Evolutionary conservation across 1,140 invertebrate species (phyloP).

Genomic region (Trachymyrmex cornetzi): DNA sequence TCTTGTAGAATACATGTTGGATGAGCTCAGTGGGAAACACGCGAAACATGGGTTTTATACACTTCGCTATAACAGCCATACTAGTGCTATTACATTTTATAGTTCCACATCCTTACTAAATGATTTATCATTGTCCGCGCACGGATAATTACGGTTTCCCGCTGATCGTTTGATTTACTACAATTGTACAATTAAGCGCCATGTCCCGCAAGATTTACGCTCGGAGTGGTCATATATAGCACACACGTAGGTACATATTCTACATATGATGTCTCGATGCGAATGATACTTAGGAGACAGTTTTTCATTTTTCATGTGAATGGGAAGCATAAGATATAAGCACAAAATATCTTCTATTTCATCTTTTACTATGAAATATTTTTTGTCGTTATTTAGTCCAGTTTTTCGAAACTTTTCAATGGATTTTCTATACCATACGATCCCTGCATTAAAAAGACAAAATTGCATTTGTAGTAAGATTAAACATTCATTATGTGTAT

Average conservation of each 20-base stretch:
- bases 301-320: not conserved
- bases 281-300: conserved; percentile 56
- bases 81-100: conserved; percentile 75
- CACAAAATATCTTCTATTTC: not conserved
- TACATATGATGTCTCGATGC: conserved; percentile 41
- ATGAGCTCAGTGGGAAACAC: conserved; percentile 10
- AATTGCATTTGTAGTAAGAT: not conserved
- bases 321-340: not conserved
- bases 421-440: not conserved
- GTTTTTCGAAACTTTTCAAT: not conserved
- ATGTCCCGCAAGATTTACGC: conserved; percentile 69
- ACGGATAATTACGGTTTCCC: conserved; percentile 72
- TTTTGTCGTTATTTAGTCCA: not conserved
- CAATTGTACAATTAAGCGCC: conserved; percentile 75
- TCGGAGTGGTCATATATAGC: conserved; percentile 33
- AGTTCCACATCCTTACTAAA: conserved; percentile 67
- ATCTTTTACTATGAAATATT: not conserved
- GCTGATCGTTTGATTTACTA: conserved; percentile 75
- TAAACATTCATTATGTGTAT: not conserved
- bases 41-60: conserved; percentile 17
- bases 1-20: conserved; percentile 5
- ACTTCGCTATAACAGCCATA: conserved; percentile 49
- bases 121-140: conserved; percentile 77
- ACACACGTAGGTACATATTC: not conserved
- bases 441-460: not conserved